Base-by-base conservation (phyloP, 2,888 invertebrate species). In the Drosophila maculinotata region DNA sequence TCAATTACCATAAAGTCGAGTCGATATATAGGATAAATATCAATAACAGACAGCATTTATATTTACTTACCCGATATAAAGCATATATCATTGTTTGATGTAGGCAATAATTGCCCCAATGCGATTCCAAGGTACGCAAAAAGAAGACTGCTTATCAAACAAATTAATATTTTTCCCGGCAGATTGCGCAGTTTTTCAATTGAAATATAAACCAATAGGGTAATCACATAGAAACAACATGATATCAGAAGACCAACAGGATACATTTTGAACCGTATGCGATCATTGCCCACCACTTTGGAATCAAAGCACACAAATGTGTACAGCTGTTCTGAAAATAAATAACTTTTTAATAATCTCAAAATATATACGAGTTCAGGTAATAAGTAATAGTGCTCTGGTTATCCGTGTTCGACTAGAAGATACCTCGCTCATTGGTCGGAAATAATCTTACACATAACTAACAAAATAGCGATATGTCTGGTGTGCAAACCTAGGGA, bases 141-240 rank as follows among this genome's bases (percentile, higher is more conserved):
- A 62, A 95, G 92, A 84, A 95, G 93, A 88, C 94, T 94, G 68
- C 92, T 91, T 30, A 95, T 94, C 78, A 96, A 94, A 79, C 95
- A 95, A 91, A 95, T 95, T 41, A 96, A 92, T 10, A 95, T 95
- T 83, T 94, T 94, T 0, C 96, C 96, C 65, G 96, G 95, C 14
- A 96, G 92, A 91, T 96, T 96, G 58, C 94, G 93, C 54, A 95
- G 92, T 54, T 93, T 93, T 1, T 95, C 94, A 54, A 96, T 91
- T 3, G 92, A 92, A 39, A 93, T 90, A 90, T 96, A 95, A 25
- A 95, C 95, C 65, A 94, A 44, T 60, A 95, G 90, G 0, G 96
- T 96, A 20, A 94, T 83, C 3, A 93, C 90, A 70, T 95, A 92
- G 83, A 95, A 95, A 8, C 93, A 91, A 71, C 94, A 93, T n/a